phyloP scores from a whole-genome alignment of 2,888 invertebrate species.

The Merodon equestris region DNA sequence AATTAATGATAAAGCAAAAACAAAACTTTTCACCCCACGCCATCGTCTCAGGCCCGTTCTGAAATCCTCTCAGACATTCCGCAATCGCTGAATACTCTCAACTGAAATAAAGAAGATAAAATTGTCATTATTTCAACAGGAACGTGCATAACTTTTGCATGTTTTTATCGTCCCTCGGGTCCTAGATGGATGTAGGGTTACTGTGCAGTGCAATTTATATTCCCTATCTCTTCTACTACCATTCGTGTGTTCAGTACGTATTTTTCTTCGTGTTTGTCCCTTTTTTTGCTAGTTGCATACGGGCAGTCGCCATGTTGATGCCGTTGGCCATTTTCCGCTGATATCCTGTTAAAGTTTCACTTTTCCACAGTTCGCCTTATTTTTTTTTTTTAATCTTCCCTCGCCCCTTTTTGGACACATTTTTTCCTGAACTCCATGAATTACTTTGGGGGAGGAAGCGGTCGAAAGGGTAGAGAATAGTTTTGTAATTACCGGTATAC shows the following conservation, averaged over 20 bases:
- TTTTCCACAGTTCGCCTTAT: conserved; percentile 35
- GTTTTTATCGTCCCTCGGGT: conserved; percentile 16
- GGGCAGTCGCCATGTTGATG: conserved; percentile 32
- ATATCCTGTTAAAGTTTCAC: conserved; percentile 65
- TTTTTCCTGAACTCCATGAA: conserved; percentile 44
- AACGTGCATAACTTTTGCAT: conserved; percentile 53
- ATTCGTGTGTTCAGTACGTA: too few species aligned
- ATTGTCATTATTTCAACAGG: conserved; percentile 66
- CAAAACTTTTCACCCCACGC: conserved; percentile 6
- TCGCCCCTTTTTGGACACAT: background rate
- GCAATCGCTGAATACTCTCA: conserved; percentile 28
- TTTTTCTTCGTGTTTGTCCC: conserved; percentile 13
- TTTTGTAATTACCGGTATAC: conserved; percentile 62
- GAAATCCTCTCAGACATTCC: background rate
- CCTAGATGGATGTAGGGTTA: background rate
- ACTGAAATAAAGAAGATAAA: conserved; percentile 52
- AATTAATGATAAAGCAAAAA: conserved; percentile 64
- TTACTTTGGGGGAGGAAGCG: conserved; percentile 49
- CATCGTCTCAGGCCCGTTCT: background rate
- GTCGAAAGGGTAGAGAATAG: conserved; percentile 42
- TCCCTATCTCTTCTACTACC: conserved; percentile 6
- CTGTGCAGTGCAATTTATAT: conserved; percentile 50
- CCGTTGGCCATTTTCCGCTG: conserved; percentile 60
- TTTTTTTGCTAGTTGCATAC: conserved; percentile 6
- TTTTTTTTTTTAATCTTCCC: background rate